Evolutionary conservation across 1,140 invertebrate genomes (phyloP).

Genomic region (Radopholus similis): DNA sequence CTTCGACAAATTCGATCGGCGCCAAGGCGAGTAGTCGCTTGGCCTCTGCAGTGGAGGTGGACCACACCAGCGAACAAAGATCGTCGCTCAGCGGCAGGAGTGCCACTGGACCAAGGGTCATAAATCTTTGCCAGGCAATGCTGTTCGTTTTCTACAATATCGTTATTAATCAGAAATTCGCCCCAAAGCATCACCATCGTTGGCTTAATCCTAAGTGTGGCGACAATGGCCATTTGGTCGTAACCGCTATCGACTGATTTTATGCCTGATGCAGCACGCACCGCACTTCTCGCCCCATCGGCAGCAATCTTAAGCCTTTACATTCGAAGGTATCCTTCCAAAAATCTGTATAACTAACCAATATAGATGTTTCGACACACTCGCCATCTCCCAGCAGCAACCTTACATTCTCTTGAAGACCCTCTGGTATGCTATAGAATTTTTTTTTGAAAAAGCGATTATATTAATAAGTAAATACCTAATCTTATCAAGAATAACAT

Average conservation of each 20-base stretch:
- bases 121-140: conserved; percentile 90
- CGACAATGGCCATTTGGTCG: conserved; percentile 82
- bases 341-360: conserved; percentile 59
- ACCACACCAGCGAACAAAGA: conserved; percentile 85
- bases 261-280: conserved; percentile 74
- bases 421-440: conserved; percentile 45
- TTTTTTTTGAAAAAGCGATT: no score
- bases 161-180: neutral
- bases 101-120: conserved; percentile 83
- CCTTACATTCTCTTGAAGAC: conserved; percentile 51
- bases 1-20: conserved; percentile 79
- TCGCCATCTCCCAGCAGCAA: conserved; percentile 61
- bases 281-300: conserved; percentile 82
- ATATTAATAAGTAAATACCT: conserved; percentile 28
- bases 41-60: conserved; percentile 72
- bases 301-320: conserved; percentile 72
- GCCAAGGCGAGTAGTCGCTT: conserved; percentile 70
- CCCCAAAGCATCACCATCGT: neutral
- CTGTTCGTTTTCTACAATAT: conserved; percentile 65
- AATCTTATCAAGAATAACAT: conserved; percentile 33
- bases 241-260: conserved; percentile 78
- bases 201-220: conserved; percentile 72
- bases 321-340: neutral
- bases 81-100: conserved; percentile 76
- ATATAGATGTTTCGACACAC: conserved; percentile 61